Evolutionary conservation across 2,888 invertebrate species (phyloP).

Genomic region (Parochlus steinenii): DNA sequence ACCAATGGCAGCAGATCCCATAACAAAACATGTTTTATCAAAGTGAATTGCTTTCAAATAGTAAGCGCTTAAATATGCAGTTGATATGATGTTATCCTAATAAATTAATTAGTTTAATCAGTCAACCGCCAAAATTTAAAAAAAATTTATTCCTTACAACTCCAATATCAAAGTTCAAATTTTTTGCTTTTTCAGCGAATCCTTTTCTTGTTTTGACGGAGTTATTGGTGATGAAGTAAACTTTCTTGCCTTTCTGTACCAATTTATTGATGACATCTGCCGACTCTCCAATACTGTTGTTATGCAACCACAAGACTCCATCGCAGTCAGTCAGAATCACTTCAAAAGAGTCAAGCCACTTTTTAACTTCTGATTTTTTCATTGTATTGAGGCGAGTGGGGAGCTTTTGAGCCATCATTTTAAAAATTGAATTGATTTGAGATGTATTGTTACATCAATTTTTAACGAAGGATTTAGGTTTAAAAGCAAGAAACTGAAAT

Average conservation of each 20-base stretch:
- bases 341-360: constrained; percentile 59
- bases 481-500: too few species aligned
- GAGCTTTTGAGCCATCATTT: too few species aligned
- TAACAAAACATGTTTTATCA: constrained; percentile 61
- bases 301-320: constrained; percentile 73
- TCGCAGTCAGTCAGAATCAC: constrained; percentile 75
- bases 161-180: constrained; percentile 51
- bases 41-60: constrained; percentile 60
- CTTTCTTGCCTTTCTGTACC: constrained; percentile 54
- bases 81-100: constrained; percentile 64
- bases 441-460: too few species aligned
- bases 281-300: constrained; percentile 48
- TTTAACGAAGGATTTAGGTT: too few species aligned
- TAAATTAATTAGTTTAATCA: too few species aligned
- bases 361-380: constrained; percentile 38
- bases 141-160: too few species aligned
- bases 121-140: too few species aligned
- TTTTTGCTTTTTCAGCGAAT: constrained; percentile 56
- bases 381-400: too few species aligned
- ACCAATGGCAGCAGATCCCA: constrained; percentile 67
- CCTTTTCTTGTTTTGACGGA: constrained; percentile 68
- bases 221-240: constrained; percentile 83
- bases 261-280: constrained; percentile 52
- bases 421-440: too few species aligned
- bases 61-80: constrained; percentile 60